phyloP scores from a whole-genome alignment of 2,888 invertebrate genomes.

The Escarpia spicata region DNA sequence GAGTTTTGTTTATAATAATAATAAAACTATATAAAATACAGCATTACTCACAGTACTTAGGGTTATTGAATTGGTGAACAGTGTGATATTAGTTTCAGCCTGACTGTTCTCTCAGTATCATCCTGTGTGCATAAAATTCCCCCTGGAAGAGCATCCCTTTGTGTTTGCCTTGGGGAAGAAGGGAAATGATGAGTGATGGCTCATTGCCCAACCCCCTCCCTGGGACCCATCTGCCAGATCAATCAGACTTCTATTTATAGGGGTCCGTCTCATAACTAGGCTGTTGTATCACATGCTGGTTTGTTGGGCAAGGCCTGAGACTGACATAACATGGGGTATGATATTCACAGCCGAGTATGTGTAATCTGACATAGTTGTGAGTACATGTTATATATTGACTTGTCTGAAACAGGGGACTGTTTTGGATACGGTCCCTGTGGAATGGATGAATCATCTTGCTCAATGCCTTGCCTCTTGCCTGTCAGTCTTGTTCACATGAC shows the following conservation, averaged over 20 bases:
- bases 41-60: no score
- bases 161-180: neutral
- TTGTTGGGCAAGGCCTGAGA: neutral
- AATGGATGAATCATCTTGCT: neutral
- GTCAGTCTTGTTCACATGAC: neutral
- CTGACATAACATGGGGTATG: neutral
- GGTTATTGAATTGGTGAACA: no score
- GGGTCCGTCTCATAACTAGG: neutral
- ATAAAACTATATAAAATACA: no score
- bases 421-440: neutral
- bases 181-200: neutral
- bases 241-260: slow-evolving; percentile 10
- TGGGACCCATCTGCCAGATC: neutral
- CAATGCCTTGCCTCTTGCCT: neutral
- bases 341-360: neutral
- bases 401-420: neutral
- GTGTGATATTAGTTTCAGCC: no score
- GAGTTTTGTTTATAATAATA: no score
- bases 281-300: neutral
- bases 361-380: neutral
- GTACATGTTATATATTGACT: neutral
- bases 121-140: neutral
- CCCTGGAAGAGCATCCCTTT: neutral
- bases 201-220: neutral
- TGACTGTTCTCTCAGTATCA: neutral